Evolutionary conservation across 1,140 invertebrate species (phyloP).

Genomic region (Marisa cornuarietis): DNA sequence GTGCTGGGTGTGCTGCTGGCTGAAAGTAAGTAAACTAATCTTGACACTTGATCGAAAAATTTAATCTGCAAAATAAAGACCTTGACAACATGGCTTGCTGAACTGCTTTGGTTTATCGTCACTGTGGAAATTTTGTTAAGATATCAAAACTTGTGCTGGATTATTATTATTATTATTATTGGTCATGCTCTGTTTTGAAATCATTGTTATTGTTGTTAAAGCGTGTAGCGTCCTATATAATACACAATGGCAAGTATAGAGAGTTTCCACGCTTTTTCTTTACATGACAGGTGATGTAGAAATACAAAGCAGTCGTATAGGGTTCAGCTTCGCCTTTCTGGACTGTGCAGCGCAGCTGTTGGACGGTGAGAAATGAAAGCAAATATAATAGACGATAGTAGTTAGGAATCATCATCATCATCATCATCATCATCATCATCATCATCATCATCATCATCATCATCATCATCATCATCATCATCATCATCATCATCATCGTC

Average conservation of each 20-base stretch:
- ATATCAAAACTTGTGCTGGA: too few relatives aligned
- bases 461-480: too few relatives aligned
- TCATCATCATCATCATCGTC: too few relatives aligned
- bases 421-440: too few relatives aligned
- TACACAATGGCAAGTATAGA: too few relatives aligned
- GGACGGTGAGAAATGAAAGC: neutral
- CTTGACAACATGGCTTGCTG: too few relatives aligned
- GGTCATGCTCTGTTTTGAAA: too few relatives aligned
- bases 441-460: too few relatives aligned
- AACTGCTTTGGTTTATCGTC: too few relatives aligned
- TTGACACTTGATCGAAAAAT: neutral
- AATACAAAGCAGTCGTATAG: neutral
- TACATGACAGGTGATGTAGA: neutral
- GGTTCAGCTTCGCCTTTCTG: neutral
- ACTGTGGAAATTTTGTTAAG: neutral
- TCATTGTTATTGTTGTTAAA: neutral
- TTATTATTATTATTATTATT: neutral
- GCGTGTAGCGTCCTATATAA: neutral
- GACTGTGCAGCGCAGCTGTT: neutral
- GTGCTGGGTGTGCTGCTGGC: neutral
- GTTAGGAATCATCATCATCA: too few relatives aligned
- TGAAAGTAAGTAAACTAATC: neutral
- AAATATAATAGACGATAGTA: too few relatives aligned
- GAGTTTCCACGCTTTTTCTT: too few relatives aligned
- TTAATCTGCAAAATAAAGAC: neutral